Conservation (phyloP, 1,140 invertebrate species). For the Drosophila burlai region DNA sequence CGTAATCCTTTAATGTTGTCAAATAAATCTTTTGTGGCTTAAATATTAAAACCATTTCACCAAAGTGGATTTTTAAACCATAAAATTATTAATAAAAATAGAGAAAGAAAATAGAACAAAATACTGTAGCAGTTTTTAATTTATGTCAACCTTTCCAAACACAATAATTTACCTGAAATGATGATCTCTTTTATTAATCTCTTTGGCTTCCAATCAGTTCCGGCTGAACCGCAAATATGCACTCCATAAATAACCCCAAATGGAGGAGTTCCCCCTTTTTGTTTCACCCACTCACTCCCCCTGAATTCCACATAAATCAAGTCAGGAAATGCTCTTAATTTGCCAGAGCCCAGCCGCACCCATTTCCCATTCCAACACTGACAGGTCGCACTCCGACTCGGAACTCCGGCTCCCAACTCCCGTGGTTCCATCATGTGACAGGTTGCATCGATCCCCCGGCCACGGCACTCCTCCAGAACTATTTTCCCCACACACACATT, state of each 20-base stretch:
- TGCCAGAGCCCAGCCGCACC: slow-evolving; percentile 47
- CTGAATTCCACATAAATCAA: slow-evolving; percentile 68
- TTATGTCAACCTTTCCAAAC: slow-evolving; percentile 1
- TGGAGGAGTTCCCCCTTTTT: slow-evolving; percentile 5
- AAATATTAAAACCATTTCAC: neutral
- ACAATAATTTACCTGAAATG: neutral
- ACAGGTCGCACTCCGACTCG: slow-evolving; percentile 44
- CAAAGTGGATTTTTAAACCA: neutral
- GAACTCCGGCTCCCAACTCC: slow-evolving; percentile 41
- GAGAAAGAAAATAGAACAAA: neutral
- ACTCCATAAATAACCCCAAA: slow-evolving; percentile 46
- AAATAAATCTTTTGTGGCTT: neutral
- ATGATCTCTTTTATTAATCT: slow-evolving; percentile 3
- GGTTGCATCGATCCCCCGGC: slow-evolving; percentile 19
- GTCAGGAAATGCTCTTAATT: slow-evolving; percentile 67
- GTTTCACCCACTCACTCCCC: neutral
- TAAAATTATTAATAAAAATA: neutral
- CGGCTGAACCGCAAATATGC: slow-evolving; percentile 32
- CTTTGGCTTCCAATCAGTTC: slow-evolving; percentile 34
- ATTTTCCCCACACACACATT: slow-evolving; percentile 15
- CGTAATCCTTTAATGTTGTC: neutral
- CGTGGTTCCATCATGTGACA: slow-evolving; percentile 33
- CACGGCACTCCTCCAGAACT: neutral
- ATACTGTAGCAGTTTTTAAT: neutral
- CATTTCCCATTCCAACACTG: slow-evolving; percentile 8